These are phyloP conservation scores for Epizoanthus illoricatus DNA, from an alignment of 92 coral and sea anemone genomes.

Conservation along the genomic window DNA sequence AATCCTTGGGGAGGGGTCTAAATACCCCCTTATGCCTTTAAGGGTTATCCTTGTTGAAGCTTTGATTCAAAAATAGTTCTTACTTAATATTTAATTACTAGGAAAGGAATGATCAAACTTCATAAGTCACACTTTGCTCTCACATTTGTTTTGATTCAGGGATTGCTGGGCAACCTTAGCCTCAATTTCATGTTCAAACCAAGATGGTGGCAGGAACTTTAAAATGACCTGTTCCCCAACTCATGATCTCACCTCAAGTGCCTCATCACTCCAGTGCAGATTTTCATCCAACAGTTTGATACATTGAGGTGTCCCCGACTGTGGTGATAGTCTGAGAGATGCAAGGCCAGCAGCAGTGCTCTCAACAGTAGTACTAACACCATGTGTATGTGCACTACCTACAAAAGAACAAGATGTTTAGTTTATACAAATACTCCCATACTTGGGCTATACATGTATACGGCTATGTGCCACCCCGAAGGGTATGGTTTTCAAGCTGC, in stretches of 20 bases:
- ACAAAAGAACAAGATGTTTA: neutral
- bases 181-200: neutral
- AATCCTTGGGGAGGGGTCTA: too few relatives aligned
- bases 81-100: too few relatives aligned
- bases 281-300: slow-evolving; percentile 37
- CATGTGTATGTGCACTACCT: slow-evolving; percentile 20
- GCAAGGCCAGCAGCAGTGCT: slow-evolving; percentile 11
- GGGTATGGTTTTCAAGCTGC: too few relatives aligned
- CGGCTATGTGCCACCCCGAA: too few relatives aligned
- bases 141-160: too few relatives aligned
- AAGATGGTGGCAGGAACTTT: neutral
- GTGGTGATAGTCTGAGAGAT: slow-evolving; percentile 25
- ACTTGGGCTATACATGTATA: too few relatives aligned
- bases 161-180: too few relatives aligned
- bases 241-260: slow-evolving; percentile 11
- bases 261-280: slow-evolving; percentile 37
- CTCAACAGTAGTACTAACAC: slow-evolving; percentile 12
- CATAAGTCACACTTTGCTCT: too few relatives aligned
- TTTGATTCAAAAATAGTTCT: too few relatives aligned
- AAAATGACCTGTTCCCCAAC: neutral
- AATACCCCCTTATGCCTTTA: too few relatives aligned
- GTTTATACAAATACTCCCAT: neutral
- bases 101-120: too few relatives aligned
- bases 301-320: slow-evolving; percentile 26
- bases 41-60: too few relatives aligned